A percentile compares a stretch with the other conserved stretches of the same genome.
phyloP scores from a whole-genome alignment of 2,113 vertebrate species.

The Laticauda colubrina region DNA sequence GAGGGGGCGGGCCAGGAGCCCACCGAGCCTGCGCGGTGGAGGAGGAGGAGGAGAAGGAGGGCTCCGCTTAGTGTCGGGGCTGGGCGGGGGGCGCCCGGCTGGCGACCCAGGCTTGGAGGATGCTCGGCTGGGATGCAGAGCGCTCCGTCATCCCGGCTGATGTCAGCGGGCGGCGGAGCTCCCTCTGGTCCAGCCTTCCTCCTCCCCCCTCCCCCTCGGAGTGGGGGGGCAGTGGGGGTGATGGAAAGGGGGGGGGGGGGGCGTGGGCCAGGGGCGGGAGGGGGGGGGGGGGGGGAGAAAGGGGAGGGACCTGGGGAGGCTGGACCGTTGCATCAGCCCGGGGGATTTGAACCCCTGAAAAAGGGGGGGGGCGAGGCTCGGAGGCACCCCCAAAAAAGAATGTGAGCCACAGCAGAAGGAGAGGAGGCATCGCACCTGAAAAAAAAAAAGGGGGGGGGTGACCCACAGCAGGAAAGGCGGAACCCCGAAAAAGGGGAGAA shows the following conservation, averaged over 20 bases:
- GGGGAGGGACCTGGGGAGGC: too few relatives aligned
- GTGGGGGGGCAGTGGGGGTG: too few relatives aligned
- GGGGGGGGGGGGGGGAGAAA: fast-evolving
- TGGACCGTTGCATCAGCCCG: not conserved
- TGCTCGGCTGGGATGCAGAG: not conserved
- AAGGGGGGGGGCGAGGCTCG: too few relatives aligned
- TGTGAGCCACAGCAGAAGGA: too few relatives aligned
- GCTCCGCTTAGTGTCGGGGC: not conserved
- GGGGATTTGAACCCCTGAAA: too few relatives aligned
- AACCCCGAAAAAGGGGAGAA: too few relatives aligned
- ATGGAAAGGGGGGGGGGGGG: not conserved
- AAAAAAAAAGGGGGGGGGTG: too few relatives aligned
- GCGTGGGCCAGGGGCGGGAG: not conserved
- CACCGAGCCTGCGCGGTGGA: constrained; percentile 13
- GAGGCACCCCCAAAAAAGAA: too few relatives aligned
- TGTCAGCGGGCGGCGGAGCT: not conserved
- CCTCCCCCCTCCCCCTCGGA: not conserved
- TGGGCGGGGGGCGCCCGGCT: not conserved
- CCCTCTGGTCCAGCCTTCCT: too few relatives aligned
- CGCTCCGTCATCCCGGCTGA: constrained; percentile 20
- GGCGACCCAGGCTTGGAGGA: not conserved
- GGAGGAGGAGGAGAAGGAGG: too few relatives aligned
- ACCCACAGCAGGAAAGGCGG: too few relatives aligned
- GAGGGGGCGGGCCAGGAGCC: not conserved
- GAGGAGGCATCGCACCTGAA: too few relatives aligned